Base-by-base conservation (phyloP, 2,797 vertebrate species). In the Psittacula echo region DNA sequence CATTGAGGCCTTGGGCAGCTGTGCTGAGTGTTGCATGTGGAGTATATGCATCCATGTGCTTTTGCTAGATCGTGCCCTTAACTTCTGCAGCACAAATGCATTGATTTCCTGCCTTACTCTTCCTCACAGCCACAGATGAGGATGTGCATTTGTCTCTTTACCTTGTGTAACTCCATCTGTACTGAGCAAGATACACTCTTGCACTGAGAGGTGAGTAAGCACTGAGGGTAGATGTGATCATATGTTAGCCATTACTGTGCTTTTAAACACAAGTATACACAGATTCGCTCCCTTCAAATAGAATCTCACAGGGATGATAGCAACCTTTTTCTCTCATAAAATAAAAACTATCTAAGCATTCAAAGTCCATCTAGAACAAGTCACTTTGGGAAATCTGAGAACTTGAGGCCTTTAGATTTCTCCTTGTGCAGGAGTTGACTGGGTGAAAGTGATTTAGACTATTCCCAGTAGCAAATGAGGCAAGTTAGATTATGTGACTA, bases 1-100 rank as follows among this genome's bases (percentile, higher is more conserved):
- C 61, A 6, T 4, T 0, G 1, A 23, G 60, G 67, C 50, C 60
- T 75, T n/a, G 2, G 1, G 0, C 18, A 13, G 81, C 58, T 27
- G 22, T 42, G 77, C 61, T 3, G 17, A 7, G 26, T 15, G 26
- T 29, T 53, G 45, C 39, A 34, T 0, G 0, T 23, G 42, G 17
- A 29, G 11, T 26, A 19, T 27, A 22, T 1, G 24, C 23, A 42
- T 32, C 4, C 26, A 5, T 66, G 32, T 0, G 21, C 26, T 65
- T n/a, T 50, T 0, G 0, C 29, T 64, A 60, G 7, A 48, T 81
- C 7, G 1, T 37, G 32, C 24, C 9, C 7, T 37, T n/a, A 11
- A 19, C 66, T 50, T 62, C 24, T 24, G 54, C 39, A 47, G 71
- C 42, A 68, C 66, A 53, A 32, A 27, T 34, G 34, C 29, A 8